Base-by-base conservation (phyloP, 2,113 vertebrate species). In the Corythaeola cristata region DNA sequence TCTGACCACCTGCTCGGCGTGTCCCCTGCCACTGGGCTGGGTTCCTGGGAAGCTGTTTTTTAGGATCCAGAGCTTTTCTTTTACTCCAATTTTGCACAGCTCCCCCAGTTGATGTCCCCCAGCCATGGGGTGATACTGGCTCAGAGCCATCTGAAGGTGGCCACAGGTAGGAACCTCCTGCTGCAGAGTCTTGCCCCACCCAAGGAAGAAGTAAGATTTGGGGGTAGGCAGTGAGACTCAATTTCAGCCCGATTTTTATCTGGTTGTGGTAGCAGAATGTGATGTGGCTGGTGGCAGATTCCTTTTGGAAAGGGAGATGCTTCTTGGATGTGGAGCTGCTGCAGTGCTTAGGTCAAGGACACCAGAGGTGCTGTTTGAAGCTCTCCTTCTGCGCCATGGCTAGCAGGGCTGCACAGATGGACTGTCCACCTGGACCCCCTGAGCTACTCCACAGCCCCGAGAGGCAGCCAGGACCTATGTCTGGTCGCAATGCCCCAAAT, bases 221-320 rank as follows among this genome's bases (percentile, higher is more conserved):
- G 45, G 66, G 12, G 1, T 47, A 26, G 41, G 32, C 6, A 28
- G 16, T 0, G 0, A 66, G 44, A 83, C 32, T 11, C 18, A 2
- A 8, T 39, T 90, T 85, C 22, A 56, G 28, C 26, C n/a, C 0
- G 0, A 2, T 37, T 79, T 79, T 68, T n/a, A 17, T 12, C 23
- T 88, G 62, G 2, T 33, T 52, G 45, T 62, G 67, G 41, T 64
- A 81, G 68, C n/a, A 37, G 50, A 45, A 19, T 1, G 2, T 69
- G 59, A 45, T n/a, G 50, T 7, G 8, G 47, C 50, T 47, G 27
- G 16, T 74, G 55, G 39, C 39, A 21, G 33, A 52, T 12, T 50
- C 41, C 19, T 41, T 92, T 93, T 80, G 55, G 53, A 73, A 88
- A n/a, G 27, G 3, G 11, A 44, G 8, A 5, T 37, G 19, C 11